Percentiles rank a stretch among this genome's conserved stretches.
Conservation (phyloP, 1,140 invertebrate genomes). For the Thaumatotibia leucotreta region DNA sequence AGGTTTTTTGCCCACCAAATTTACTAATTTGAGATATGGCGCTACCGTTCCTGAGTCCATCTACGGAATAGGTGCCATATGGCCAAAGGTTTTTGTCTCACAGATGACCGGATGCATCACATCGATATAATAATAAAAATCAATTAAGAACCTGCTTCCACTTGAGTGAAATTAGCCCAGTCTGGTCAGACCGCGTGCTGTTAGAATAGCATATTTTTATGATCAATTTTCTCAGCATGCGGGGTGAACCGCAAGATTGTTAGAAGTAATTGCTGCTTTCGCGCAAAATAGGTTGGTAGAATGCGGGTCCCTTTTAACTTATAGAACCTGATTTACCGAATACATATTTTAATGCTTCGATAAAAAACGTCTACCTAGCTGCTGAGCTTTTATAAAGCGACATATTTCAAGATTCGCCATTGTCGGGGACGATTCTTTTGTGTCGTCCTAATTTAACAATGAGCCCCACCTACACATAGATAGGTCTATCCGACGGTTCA, state of each 20-base stretch:
- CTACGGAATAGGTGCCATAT: slow-evolving; percentile 40
- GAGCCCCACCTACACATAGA: slow-evolving; percentile 38
- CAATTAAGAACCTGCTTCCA: slow-evolving; percentile 45
- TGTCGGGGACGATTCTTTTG: slow-evolving; percentile 57
- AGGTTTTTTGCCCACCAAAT: slow-evolving; percentile 55
- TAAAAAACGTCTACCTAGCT: slow-evolving; percentile 36
- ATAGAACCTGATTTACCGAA: slow-evolving; percentile 21
- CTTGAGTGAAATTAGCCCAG: slow-evolving; percentile 45
- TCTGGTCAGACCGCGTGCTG: slow-evolving; percentile 46
- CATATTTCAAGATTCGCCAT: slow-evolving; percentile 58
- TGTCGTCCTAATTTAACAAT: slow-evolving; percentile 56
- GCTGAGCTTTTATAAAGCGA: slow-evolving; percentile 37
- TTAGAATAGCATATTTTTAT: slow-evolving; percentile 65
- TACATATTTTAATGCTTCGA: slow-evolving; percentile 18
- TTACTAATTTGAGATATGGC: slow-evolving; percentile 39
- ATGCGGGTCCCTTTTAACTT: slow-evolving; percentile 53
- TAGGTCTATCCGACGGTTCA: slow-evolving; percentile 62
- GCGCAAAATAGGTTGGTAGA: slow-evolving; percentile 39
- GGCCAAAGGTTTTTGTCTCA: slow-evolving; percentile 30
- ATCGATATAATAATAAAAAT: slow-evolving; percentile 29
- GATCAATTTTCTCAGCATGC: slow-evolving; percentile 62
- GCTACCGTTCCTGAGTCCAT: slow-evolving; percentile 38
- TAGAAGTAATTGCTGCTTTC: slow-evolving; percentile 64
- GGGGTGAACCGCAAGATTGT: slow-evolving; percentile 63
- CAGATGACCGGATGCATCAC: slow-evolving; percentile 54